A percentile compares a stretch with the other conserved stretches of the same genome.
These are phyloP conservation scores for Plusia festucae DNA, from an alignment of 2,888 invertebrate species.

Conservation along the genomic window DNA sequence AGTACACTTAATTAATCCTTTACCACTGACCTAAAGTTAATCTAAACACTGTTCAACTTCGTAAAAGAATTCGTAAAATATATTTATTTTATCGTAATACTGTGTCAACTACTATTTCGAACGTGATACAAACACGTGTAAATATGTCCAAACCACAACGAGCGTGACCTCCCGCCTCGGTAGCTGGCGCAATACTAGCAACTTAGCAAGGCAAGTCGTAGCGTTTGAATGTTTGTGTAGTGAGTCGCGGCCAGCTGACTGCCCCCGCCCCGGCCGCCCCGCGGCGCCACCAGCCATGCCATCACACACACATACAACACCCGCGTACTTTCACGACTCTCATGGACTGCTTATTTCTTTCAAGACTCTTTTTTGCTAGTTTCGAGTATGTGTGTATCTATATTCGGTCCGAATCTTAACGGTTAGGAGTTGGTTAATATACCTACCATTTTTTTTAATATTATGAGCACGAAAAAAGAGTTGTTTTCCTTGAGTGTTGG, in stretches of 20 bases:
- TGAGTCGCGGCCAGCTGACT: conserved; percentile 4
- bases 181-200: conserved; percentile 61
- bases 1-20: neutral
- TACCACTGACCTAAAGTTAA: neutral
- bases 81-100: conserved; percentile 7
- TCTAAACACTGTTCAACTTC: conserved; percentile 7
- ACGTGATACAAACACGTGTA: conserved; percentile 72
- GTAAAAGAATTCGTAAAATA: neutral
- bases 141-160: conserved; percentile 13
- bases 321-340: neutral
- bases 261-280: neutral
- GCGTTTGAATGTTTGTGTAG: conserved; percentile 1
- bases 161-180: conserved; percentile 67
- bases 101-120: conserved; percentile 22
- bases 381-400: no score
- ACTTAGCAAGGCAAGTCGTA: neutral
- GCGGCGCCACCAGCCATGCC: neutral
- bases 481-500: no score
- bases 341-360: no score
- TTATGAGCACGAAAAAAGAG: no score
- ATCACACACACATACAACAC: neutral
- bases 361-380: no score
- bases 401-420: no score
- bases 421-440: no score
- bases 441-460: no score